Evolutionary conservation across 1,140 invertebrate species (phyloP).

Genomic region (Oncopeltus fasciatus): DNA sequence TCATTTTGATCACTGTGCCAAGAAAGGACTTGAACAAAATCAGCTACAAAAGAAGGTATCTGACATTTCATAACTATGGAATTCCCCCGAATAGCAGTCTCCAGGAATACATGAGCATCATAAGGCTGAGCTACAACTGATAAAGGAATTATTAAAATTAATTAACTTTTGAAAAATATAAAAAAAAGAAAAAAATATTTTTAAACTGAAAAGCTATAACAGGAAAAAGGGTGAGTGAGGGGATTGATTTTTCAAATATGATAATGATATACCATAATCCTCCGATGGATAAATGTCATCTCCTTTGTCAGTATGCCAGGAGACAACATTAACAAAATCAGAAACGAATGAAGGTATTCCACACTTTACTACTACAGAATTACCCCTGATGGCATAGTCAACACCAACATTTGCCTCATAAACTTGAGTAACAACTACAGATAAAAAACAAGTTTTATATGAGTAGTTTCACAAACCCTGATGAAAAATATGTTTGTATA

Average conservation of each 20-base stretch:
- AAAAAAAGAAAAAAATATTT: background rate
- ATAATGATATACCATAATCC: background rate
- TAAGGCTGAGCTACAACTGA: slow-evolving; percentile 78
- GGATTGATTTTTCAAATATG: background rate
- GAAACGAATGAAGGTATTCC: slow-evolving; percentile 77
- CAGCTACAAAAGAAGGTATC: slow-evolving; percentile 81
- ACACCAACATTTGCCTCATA: slow-evolving; percentile 79
- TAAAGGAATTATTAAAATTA: background rate
- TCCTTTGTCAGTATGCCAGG: slow-evolving; percentile 65
- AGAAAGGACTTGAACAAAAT: slow-evolving; percentile 72
- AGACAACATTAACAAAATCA: slow-evolving; percentile 54
- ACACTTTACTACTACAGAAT: slow-evolving; percentile 79
- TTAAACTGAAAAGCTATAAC: background rate
- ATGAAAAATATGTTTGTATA: no score
- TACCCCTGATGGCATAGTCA: slow-evolving; percentile 79
- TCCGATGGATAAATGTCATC: slow-evolving; percentile 32
- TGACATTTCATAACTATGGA: slow-evolving; percentile 82
- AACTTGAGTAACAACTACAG: slow-evolving; percentile 67
- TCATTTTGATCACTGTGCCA: slow-evolving; percentile 55
- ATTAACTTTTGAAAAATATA: no score
- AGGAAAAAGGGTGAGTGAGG: slow-evolving; percentile 1
- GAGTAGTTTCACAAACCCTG: no score
- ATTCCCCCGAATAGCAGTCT: slow-evolving; percentile 84
- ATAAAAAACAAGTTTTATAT: no score
- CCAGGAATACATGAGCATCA: slow-evolving; percentile 81